Percentiles rank a stretch among this genome's conserved stretches.
Evolutionary conservation across 1,140 invertebrate genomes (phyloP).

Genomic region (Cataglyphis hispanica): DNA sequence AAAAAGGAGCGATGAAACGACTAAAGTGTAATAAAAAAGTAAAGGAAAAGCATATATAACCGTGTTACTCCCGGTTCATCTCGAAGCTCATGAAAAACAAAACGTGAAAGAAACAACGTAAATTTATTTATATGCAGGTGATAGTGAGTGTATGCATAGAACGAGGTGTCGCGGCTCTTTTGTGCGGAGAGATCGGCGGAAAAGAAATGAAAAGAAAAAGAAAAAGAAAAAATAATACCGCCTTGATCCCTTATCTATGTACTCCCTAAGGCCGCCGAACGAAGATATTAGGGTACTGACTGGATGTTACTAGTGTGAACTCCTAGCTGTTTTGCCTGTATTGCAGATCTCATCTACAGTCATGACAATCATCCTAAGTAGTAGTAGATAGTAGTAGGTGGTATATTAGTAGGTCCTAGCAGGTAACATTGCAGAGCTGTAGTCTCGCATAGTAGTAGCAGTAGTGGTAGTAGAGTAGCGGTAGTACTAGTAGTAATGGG

Average conservation of each 20-base stretch:
- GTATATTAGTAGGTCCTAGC: constrained; percentile 83
- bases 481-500: constrained; percentile 69
- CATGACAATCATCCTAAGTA: constrained; percentile 87
- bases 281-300: constrained; percentile 85
- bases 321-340: constrained; percentile 86
- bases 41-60: constrained; percentile 20
- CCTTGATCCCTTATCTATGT: constrained; percentile 83
- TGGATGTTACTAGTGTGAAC: constrained; percentile 85
- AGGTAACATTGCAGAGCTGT: constrained; percentile 82
- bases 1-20: constrained; percentile 10
- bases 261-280: constrained; percentile 86
- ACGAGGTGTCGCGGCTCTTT: neutral
- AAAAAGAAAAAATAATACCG: constrained; percentile 44
- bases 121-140: constrained; percentile 4
- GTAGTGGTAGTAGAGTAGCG: constrained; percentile 74
- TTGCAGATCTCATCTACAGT: constrained; percentile 86
- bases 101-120: constrained; percentile 26
- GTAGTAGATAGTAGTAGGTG: constrained; percentile 81
- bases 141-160: constrained; percentile 2
- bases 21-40: constrained; percentile 15
- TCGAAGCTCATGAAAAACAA: constrained; percentile 23
- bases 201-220: constrained; percentile 23
- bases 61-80: constrained; percentile 23
- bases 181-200: neutral
- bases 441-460: constrained; percentile 77